These are phyloP conservation scores for Salpingus planirostris DNA, from an alignment of 2,888 invertebrate species.

Conservation along the genomic window DNA sequence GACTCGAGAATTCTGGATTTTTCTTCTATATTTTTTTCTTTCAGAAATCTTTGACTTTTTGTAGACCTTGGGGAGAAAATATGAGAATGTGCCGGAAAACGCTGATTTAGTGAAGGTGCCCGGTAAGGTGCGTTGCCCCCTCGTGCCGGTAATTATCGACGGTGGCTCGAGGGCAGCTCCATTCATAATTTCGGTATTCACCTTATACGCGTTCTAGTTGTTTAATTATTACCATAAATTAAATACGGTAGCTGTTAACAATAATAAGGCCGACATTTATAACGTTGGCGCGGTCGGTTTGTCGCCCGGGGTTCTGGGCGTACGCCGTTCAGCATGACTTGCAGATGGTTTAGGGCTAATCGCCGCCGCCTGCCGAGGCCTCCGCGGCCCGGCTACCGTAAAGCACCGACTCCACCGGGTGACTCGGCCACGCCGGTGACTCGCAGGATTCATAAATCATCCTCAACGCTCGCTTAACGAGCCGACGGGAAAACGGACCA, in stretches of 20 bases:
- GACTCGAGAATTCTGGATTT: too few relatives aligned
- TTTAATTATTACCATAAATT: constrained; percentile 24
- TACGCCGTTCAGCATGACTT: constrained; percentile 26
- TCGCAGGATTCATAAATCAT: constrained; percentile 16
- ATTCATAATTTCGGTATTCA: constrained; percentile 9
- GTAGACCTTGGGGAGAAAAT: too few relatives aligned
- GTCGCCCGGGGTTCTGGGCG: constrained; percentile 24
- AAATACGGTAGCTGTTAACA: constrained; percentile 25
- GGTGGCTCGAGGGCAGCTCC: constrained; percentile 3
- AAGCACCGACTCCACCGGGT: constrained; percentile 14
- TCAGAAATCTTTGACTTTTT: too few relatives aligned
- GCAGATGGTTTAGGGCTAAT: constrained; percentile 31
- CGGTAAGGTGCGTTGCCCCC: too few relatives aligned
- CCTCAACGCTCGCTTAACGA: constrained; percentile 5
- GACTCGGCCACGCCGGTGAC: constrained; percentile 14
- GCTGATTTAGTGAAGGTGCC: too few relatives aligned
- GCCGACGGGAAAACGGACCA: background rate
- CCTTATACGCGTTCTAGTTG: constrained; percentile 12
- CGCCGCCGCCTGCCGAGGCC: constrained; percentile 13
- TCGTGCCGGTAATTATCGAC: too few relatives aligned
- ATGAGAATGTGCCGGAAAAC: too few relatives aligned
- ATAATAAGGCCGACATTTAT: constrained; percentile 22
- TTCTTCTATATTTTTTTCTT: too few relatives aligned
- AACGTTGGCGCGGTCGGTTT: constrained; percentile 20
- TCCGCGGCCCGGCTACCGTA: constrained; percentile 10